phyloP scores from a whole-genome alignment of 2,888 invertebrate genomes.

The Caenorhabditis doughertyi region DNA sequence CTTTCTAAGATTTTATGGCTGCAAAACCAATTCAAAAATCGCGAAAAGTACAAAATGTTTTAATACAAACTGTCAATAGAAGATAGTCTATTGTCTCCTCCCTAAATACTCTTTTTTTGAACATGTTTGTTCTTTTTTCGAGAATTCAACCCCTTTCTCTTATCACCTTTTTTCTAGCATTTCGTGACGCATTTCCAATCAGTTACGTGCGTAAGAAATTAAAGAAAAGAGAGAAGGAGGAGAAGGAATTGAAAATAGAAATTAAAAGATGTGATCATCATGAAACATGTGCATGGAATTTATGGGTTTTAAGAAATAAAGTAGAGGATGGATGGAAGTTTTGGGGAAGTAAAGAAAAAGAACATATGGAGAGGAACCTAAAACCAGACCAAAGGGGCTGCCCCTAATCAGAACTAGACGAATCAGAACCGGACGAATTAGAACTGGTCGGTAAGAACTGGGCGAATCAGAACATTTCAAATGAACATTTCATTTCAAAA shows the following conservation, averaged over 20 bases:
- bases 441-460: too few relatives aligned
- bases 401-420: too few relatives aligned
- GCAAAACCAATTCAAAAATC: neutral
- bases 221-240: neutral
- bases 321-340: neutral
- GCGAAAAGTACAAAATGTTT: too few relatives aligned
- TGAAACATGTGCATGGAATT: slow-evolving; percentile 44
- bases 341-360: too few relatives aligned
- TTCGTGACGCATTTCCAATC: slow-evolving; percentile 38
- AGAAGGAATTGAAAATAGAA: too few relatives aligned
- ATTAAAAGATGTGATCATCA: neutral
- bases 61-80: neutral
- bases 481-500: too few relatives aligned
- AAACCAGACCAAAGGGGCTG: too few relatives aligned
- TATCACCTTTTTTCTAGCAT: neutral
- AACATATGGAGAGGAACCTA: too few relatives aligned
- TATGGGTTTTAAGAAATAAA: neutral
- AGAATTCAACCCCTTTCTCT: neutral
- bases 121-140: slow-evolving; percentile 12
- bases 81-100: neutral
- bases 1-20: too few relatives aligned
- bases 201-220: slow-evolving; percentile 19
- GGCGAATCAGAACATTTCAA: too few relatives aligned
- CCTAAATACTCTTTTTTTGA: neutral
- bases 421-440: too few relatives aligned